These are phyloP conservation scores for Caenorhabditis sp. DNA, from an alignment of 2,888 invertebrate species.

Conservation along the genomic window DNA sequence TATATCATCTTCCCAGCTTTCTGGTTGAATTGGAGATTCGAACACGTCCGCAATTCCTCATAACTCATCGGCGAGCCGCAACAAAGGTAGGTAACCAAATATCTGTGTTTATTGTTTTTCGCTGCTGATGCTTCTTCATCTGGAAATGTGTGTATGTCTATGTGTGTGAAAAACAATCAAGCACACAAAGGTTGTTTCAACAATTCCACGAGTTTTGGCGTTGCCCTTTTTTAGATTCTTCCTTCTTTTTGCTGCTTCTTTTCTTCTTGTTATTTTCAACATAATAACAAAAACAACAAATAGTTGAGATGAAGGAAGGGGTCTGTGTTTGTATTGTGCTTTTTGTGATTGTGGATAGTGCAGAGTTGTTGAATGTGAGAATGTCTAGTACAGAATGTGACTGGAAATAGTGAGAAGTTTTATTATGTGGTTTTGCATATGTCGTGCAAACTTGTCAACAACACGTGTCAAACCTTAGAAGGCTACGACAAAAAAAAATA, in stretches of 20 bases:
- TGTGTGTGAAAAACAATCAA: neutral
- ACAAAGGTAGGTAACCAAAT: conserved; percentile 55
- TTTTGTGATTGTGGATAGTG: too few relatives aligned
- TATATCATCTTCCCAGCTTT: conserved; percentile 67
- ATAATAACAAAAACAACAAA: neutral
- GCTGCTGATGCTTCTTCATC: too few relatives aligned
- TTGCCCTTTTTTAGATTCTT: neutral
- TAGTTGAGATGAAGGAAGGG: too few relatives aligned
- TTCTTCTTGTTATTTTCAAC: neutral
- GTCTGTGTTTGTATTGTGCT: too few relatives aligned
- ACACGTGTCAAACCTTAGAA: too few relatives aligned
- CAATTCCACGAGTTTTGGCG: neutral
- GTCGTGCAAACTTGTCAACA: too few relatives aligned
- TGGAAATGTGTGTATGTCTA: neutral
- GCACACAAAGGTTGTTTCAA: conserved; percentile 6
- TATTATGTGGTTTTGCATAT: too few relatives aligned
- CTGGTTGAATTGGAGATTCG: conserved; percentile 63
- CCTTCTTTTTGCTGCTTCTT: neutral
- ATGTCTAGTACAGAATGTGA: too few relatives aligned
- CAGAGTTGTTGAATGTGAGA: too few relatives aligned
- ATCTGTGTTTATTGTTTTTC: neutral
- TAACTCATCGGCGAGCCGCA: conserved; percentile 58
- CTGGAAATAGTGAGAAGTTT: too few relatives aligned
- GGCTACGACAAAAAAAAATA: too few relatives aligned
- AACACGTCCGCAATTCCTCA: conserved; percentile 55